A percentile compares a stretch with the other conserved stretches of the same genome.
Evolutionary conservation across 1,140 invertebrate genomes (phyloP).

Genomic region (Leptestheria dahalacensis): DNA sequence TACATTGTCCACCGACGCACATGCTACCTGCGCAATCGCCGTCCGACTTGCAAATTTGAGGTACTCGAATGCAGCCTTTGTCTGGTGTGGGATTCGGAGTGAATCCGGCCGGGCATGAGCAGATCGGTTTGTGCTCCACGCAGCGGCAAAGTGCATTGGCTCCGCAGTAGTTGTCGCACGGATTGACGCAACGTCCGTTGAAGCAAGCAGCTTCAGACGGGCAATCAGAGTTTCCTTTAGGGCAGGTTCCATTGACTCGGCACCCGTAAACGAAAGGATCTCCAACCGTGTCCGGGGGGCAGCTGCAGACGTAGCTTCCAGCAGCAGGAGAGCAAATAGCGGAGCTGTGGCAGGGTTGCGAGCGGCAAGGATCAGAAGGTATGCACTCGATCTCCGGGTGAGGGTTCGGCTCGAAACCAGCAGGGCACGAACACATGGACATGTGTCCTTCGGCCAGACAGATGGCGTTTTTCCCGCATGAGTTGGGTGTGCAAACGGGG

Average conservation of each 20-base stretch:
- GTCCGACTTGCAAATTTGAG: constrained; percentile 48
- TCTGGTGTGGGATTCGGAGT: constrained; percentile 39
- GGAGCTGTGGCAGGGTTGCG: constrained; percentile 61
- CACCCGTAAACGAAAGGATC: constrained; percentile 59
- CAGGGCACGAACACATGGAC: constrained; percentile 64
- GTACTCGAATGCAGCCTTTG: constrained; percentile 52
- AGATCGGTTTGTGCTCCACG: constrained; percentile 52
- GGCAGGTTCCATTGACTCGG: constrained; percentile 50
- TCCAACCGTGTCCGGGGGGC: constrained; percentile 44
- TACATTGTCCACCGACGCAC: constrained; percentile 67
- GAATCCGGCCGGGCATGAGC: constrained; percentile 56
- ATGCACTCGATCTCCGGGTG: constrained; percentile 59
- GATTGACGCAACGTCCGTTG: constrained; percentile 52
- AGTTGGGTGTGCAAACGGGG: constrained; percentile 60
- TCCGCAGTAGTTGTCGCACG: constrained; percentile 60
- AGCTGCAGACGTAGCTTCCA: constrained; percentile 19
- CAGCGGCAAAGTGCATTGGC: constrained; percentile 43
- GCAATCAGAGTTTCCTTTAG: constrained; percentile 54
- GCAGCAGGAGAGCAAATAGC: constrained; percentile 44
- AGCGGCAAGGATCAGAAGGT: constrained; percentile 37
- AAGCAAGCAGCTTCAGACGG: constrained; percentile 54
- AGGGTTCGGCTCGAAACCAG: constrained; percentile 61
- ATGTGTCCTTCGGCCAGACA: constrained; percentile 71
- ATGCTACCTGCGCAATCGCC: constrained; percentile 53
- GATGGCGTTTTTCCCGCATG: constrained; percentile 71